phyloP scores from a whole-genome alignment of 2,888 invertebrate genomes.

The Scrobipalpa atriplicella region DNA sequence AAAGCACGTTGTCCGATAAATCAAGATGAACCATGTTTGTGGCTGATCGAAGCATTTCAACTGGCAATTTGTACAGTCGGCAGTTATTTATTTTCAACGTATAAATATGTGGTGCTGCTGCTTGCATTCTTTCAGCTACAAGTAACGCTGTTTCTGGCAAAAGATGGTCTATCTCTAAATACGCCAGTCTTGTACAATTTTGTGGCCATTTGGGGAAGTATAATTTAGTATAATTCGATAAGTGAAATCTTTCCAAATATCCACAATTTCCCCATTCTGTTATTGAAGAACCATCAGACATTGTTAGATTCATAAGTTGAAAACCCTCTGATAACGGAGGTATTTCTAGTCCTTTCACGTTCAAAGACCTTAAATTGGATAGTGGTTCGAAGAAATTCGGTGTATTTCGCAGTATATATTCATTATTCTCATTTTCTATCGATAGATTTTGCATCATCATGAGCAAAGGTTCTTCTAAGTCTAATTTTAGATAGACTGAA shows the following conservation, averaged over 20 bases:
- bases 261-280: slow-evolving; percentile 4
- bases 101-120: not conserved
- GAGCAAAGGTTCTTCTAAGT: not conserved
- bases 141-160: not conserved
- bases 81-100: not conserved
- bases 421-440: not conserved
- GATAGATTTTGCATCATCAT: not conserved
- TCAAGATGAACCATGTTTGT: not conserved
- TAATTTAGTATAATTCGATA: not conserved
- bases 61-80: not conserved
- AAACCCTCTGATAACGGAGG: not conserved
- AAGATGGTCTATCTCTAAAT: not conserved
- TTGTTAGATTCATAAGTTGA: not conserved
- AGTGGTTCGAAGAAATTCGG: not conserved
- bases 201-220: slow-evolving; percentile 1
- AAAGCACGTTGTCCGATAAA: not conserved
- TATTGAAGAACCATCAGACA: not conserved
- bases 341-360: slow-evolving; percentile 1
- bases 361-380: not conserved
- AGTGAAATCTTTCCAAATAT: not conserved
- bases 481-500: not conserved
- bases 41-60: not conserved
- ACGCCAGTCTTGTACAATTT: not conserved
- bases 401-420: not conserved
- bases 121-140: not conserved